A percentile compares a stretch with the other conserved stretches of the same genome.
phyloP scores from a whole-genome alignment of 2,797 vertebrate genomes.

The Atherinosoma microstoma region DNA sequence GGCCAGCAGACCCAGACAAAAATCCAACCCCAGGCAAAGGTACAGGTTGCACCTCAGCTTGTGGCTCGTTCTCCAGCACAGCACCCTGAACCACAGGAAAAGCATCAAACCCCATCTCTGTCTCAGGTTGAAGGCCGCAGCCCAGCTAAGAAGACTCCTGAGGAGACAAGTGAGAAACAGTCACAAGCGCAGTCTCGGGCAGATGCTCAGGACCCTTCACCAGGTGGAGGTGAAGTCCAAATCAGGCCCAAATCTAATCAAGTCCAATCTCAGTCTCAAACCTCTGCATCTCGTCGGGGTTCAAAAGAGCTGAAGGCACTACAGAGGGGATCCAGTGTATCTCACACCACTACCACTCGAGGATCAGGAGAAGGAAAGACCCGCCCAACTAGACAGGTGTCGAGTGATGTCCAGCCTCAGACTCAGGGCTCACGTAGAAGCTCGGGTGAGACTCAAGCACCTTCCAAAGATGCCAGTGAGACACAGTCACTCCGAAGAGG shows the following conservation, averaged over 20 bases:
- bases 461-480: slow-evolving; percentile 57
- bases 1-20: slow-evolving; percentile 46
- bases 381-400: slow-evolving; percentile 53
- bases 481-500: slow-evolving; percentile 64
- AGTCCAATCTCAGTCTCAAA: slow-evolving; percentile 47
- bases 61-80: slow-evolving; percentile 29
- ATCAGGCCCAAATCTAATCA: slow-evolving; percentile 64
- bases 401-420: slow-evolving; percentile 56
- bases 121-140: slow-evolving; percentile 41
- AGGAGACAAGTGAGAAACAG: slow-evolving; percentile 40
- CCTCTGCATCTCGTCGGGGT: slow-evolving; percentile 33
- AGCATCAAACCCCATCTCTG: slow-evolving; percentile 37
- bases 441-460: slow-evolving; percentile 56
- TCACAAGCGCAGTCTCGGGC: slow-evolving; percentile 42
- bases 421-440: slow-evolving; percentile 65
- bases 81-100: slow-evolving; percentile 37
- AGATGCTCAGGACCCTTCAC: slow-evolving; percentile 35
- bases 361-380: slow-evolving; percentile 53
- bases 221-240: slow-evolving; percentile 44
- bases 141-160: slow-evolving; percentile 34
- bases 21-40: slow-evolving; percentile 36
- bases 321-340: slow-evolving; percentile 49
- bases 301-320: slow-evolving; percentile 70
- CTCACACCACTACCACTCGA: slow-evolving; percentile 45
- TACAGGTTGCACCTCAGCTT: slow-evolving; percentile 12